These are phyloP conservation scores for Pseudocheirus occidentalis DNA, from an alignment of 2,797 vertebrate species.

Conservation along the genomic window DNA sequence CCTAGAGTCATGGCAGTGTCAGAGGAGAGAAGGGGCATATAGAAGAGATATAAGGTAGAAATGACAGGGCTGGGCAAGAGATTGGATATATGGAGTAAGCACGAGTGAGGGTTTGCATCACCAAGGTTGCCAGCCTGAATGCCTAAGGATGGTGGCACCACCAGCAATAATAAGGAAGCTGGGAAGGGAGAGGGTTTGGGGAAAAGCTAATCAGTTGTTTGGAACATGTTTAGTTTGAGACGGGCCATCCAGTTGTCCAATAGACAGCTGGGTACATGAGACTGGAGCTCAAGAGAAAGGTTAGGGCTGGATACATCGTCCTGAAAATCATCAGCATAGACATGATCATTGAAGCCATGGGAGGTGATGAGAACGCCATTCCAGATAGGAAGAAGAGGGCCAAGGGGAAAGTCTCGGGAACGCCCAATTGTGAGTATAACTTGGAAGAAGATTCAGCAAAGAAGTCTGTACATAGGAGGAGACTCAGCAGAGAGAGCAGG, in stretches of 20 bases:
- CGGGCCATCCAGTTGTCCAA: neutral
- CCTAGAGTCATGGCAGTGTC: neutral
- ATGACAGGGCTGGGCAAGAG: neutral
- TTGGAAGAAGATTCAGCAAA: neutral
- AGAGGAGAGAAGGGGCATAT: neutral
- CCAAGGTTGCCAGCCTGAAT: neutral
- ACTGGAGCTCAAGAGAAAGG: neutral
- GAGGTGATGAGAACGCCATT: neutral
- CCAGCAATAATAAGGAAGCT: neutral
- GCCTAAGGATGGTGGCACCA: neutral
- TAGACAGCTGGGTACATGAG: neutral
- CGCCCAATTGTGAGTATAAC: neutral
- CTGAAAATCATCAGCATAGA: neutral
- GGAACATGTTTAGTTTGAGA: neutral
- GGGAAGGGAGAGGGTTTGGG: neutral
- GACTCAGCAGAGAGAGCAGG: neutral
- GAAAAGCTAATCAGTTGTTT: neutral
- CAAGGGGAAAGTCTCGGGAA: neutral
- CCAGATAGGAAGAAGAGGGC: neutral
- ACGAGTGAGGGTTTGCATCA: neutral
- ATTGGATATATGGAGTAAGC: neutral
- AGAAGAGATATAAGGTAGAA: neutral
- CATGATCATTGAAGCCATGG: neutral
- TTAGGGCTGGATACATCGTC: neutral
- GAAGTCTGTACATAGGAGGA: neutral